A percentile compares a stretch with the other conserved stretches of the same genome.
Conservation (phyloP, 2,113 vertebrate genomes). For the Aldabrachelys gigantea region DNA sequence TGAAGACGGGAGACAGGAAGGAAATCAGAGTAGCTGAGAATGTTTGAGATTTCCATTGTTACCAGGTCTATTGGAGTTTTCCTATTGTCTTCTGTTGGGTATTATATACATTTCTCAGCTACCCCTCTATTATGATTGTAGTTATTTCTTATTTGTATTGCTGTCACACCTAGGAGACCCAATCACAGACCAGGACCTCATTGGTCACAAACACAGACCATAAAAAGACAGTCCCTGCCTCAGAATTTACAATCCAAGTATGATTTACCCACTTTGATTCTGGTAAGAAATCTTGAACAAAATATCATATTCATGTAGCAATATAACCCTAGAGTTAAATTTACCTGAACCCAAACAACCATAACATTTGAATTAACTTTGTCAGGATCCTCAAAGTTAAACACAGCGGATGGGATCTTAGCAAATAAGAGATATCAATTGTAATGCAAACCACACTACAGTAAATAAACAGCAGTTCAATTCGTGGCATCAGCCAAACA, state of each 20-base stretch:
- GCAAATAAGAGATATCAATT: background rate
- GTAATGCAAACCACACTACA: background rate
- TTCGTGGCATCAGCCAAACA: background rate
- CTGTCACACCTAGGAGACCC: background rate
- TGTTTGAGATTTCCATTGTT: too few relatives aligned
- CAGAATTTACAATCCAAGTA: background rate
- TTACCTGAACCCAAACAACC: background rate
- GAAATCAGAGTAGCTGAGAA: background rate
- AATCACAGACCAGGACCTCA: background rate
- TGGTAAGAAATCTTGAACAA: background rate
- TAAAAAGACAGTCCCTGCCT: background rate
- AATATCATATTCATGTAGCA: slow-evolving; percentile 14
- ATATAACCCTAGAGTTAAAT: background rate
- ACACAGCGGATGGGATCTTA: background rate
- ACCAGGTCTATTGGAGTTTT: background rate
- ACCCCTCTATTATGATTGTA: background rate
- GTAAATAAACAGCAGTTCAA: background rate
- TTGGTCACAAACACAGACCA: background rate
- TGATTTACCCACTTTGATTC: background rate
- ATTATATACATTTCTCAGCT: background rate
- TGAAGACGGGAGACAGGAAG: background rate
- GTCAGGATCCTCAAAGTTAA: background rate
- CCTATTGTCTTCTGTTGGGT: background rate
- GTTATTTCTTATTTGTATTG: background rate
- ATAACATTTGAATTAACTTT: background rate